Evolutionary conservation across 2,113 vertebrate genomes (phyloP), one percentile per base, ranked within the genome.

Genomic region (Copsychus sechellarum): DNA sequence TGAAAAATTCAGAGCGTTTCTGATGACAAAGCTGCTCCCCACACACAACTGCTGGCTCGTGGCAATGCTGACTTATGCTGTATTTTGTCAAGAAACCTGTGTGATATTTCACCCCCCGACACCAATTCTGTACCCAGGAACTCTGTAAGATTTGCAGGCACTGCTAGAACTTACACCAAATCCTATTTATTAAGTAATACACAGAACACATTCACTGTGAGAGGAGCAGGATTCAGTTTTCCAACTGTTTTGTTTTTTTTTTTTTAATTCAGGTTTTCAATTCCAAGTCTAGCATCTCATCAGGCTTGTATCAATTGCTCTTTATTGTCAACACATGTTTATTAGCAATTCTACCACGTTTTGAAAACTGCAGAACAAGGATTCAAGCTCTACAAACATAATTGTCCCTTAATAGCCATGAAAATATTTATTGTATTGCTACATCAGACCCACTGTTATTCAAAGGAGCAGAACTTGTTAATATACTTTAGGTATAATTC

Each of bases 391-490:
- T 80, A 45, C 29, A 82, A 95, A 85, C n/a, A 31, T 56, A 90
- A 90, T 23, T 26, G 61, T 69, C 70, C 90, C 79, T 86, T 65
- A 89, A 94, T 28, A 82, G 50, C 50, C 43, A 79, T 14, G 26
- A 71, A 87, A 89, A 90, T 51, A 91, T 56, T 85, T 90, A 86
- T 81, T 60, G 57, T 21, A 53, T 80, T 80, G 86, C 62, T 86
- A 81, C 92, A 76, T 72, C 91, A 82, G 50, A 19, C 28, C 84
- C 70, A 54, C 50, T 78, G 77, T 69, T 92, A 71, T 85, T 69
- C 85, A 82, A n/a, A 70, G 79, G 48, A 89, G 53, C 54, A 77
- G 71, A 93, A 92, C 54, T 72, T 73, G 53, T 81, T 89, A 91
- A 88, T 16, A 28, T 14, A 70, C 47, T 83, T 93, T 33, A 86